These are phyloP conservation scores for Bicyclus anynana DNA, from an alignment of 1,140 invertebrate species.

Conservation along the genomic window DNA sequence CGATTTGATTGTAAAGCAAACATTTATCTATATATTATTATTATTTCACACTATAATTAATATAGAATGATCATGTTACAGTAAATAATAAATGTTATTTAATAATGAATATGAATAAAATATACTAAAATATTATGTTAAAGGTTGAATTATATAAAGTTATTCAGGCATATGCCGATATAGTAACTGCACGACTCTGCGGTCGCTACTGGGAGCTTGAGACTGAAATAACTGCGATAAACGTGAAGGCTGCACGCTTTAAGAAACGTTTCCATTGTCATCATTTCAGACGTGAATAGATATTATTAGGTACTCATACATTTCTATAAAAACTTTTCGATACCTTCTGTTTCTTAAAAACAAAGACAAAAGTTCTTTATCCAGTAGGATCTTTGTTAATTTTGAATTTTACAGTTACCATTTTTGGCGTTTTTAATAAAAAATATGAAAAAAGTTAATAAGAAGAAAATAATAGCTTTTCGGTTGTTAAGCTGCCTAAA, in stretches of 20 bases:
- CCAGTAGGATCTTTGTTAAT: too few species aligned
- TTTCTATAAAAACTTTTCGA: too few species aligned
- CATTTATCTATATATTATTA: conserved; percentile 34
- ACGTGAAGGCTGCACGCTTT: conserved; percentile 35
- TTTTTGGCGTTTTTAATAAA: too few species aligned
- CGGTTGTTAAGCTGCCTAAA: too few species aligned
- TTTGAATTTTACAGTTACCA: too few species aligned
- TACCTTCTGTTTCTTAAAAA: too few species aligned
- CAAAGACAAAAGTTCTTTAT: too few species aligned
- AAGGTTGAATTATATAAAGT: background rate
- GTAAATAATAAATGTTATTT: background rate
- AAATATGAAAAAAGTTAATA: too few species aligned
- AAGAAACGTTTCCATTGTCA: conserved; percentile 43
- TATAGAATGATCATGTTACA: background rate
- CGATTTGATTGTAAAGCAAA: conserved; percentile 54
- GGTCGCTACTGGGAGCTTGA: conserved; percentile 45
- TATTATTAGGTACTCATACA: too few species aligned
- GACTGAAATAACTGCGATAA: conserved; percentile 32
- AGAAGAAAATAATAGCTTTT: too few species aligned
- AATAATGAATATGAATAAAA: background rate
- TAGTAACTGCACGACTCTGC: conserved; percentile 33
- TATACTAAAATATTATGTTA: background rate
- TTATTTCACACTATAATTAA: background rate
- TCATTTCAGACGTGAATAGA: background rate
- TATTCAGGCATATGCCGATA: conserved; percentile 20